Evolutionary conservation across 1,140 invertebrate genomes (phyloP), one percentile per base, ranked within the genome.

Genomic region (Hylaeus anthracinus): DNA sequence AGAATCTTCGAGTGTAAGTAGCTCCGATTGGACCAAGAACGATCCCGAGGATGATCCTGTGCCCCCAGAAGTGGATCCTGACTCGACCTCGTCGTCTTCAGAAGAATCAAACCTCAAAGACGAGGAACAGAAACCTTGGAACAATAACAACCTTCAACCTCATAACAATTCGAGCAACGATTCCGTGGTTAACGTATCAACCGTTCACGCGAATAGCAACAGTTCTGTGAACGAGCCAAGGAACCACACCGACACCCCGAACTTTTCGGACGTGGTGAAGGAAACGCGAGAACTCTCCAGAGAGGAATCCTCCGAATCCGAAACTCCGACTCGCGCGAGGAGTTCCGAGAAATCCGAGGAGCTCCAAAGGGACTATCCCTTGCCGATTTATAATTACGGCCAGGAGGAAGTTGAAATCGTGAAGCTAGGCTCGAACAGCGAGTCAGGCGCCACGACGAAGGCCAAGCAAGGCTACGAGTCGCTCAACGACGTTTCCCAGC

Each of bases 331-430:
- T 60, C 48, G 41, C 5, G 64, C 9, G 61, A 80, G 66, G 9
- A 66, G 41, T 14, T 65, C 81, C 41, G 80, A 86, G 48, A 82
- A 83, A 10, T 82, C 86, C 26, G 89, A 93, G 66, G 89, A 92
- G 45, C 75, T 87, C 6, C 91, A 90, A 5, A 84, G 87, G 58
- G 90, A 91, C 76, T 91, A 87, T 61, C 88, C 90, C 48, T 53
- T 86, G 37, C 83, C 80, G 15, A 67, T 88, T 12, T 90, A 91
- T 58, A 85, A 86, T 58, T 89, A 92, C 65, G 87, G 82, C 9
- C 87, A 89, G 1, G 90, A 92, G 2, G 93, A 94, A 73, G 86
- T 95, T 0, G 93, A 95, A 70, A 94, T 95, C 14, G 87, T 95
- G 6, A 92, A 93, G 65, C 77, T 95, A 8, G 84, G 90, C 41